phyloP scores from a whole-genome alignment of 2,888 invertebrate species.

The Unio delphinus region DNA sequence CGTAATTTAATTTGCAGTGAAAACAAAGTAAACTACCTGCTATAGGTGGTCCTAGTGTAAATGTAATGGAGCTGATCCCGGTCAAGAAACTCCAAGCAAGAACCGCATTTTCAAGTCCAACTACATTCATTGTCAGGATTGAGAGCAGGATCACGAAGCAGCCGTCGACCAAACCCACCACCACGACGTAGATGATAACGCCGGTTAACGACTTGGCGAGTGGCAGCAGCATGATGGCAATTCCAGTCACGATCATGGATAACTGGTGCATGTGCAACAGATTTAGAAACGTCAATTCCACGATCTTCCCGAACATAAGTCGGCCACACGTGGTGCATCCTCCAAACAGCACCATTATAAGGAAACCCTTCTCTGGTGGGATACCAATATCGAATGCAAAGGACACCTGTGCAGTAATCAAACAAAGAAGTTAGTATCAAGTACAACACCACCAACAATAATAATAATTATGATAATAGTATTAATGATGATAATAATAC shows the following conservation, averaged over 20 bases:
- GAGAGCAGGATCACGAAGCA: constrained; percentile 61
- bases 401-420: constrained; percentile 44
- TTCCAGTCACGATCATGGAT: constrained; percentile 59
- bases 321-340: constrained; percentile 54
- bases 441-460: background rate
- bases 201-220: constrained; percentile 41
- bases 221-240: constrained; percentile 56
- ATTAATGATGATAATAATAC: too few relatives aligned
- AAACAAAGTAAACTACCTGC: constrained; percentile 42
- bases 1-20: background rate
- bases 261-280: constrained; percentile 59
- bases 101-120: constrained; percentile 50
- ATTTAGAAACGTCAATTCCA: constrained; percentile 47
- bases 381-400: constrained; percentile 55
- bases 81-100: constrained; percentile 61
- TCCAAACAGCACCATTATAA: constrained; percentile 54
- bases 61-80: constrained; percentile 53
- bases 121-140: constrained; percentile 47
- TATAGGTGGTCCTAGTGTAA: constrained; percentile 58
- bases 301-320: constrained; percentile 57
- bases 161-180: constrained; percentile 58
- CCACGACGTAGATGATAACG: constrained; percentile 42
- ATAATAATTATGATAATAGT: too few relatives aligned
- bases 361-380: constrained; percentile 44
- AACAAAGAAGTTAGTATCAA: background rate